Conservation (phyloP, 2,113 vertebrate species). For the Nothobranchius furzeri region DNA sequence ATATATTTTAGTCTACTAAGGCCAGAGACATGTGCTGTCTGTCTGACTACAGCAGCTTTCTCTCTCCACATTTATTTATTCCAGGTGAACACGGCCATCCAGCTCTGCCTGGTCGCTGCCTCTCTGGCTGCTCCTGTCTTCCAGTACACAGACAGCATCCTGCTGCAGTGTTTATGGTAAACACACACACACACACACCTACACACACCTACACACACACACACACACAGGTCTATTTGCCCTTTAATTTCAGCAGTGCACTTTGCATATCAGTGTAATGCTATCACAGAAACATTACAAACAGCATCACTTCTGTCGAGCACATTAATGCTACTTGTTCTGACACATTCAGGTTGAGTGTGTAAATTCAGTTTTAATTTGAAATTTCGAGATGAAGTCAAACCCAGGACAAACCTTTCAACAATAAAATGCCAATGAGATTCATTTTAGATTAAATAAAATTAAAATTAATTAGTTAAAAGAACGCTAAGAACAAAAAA, state of each 20-base stretch:
- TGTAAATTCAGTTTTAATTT: conserved; percentile 27
- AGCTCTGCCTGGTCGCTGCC: conserved; percentile 91
- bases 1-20: too few species aligned
- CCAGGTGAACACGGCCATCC: conserved; percentile 94
- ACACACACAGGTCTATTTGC: background rate
- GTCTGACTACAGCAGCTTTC: too few species aligned
- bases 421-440: too few species aligned
- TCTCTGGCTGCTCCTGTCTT: conserved; percentile 96
- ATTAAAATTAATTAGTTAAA: too few species aligned
- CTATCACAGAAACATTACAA: background rate
- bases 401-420: conserved; percentile 22
- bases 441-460: too few species aligned
- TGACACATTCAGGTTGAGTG: conserved; percentile 23
- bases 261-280: background rate
- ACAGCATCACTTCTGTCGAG: conserved; percentile 27
- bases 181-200: conserved; percentile 1
- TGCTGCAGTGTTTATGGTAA: conserved; percentile 94
- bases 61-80: too few species aligned
- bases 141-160: conserved; percentile 90
- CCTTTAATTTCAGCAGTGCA: background rate
- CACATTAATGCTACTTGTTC: conserved; percentile 34
- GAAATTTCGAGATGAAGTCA: background rate
- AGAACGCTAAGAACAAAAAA: too few species aligned
- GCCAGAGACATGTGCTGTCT: too few species aligned
- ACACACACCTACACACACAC: too few species aligned